Evolutionary conservation across 2,113 vertebrate species (phyloP).

Genomic region (Morphnarchus princeps): DNA sequence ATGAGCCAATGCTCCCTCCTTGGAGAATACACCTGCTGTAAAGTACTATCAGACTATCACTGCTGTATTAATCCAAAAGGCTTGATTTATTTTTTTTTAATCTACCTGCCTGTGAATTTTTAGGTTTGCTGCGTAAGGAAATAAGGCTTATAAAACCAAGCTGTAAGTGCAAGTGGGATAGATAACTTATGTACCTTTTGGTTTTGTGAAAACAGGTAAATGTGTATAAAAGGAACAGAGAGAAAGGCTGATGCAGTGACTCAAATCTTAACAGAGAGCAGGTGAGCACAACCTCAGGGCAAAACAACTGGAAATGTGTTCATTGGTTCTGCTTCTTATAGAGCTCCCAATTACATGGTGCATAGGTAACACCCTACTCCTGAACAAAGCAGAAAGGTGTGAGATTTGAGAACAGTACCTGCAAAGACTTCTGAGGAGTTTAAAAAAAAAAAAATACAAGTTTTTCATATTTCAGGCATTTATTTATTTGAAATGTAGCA

Average conservation of each 20-base stretch:
- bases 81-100: neutral
- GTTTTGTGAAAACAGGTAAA: neutral
- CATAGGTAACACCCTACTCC: neutral
- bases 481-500: neutral
- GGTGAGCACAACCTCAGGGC: neutral
- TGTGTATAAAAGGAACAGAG: neutral
- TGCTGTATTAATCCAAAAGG: neutral
- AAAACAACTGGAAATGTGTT: neutral
- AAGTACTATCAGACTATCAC: neutral
- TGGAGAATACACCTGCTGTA: neutral
- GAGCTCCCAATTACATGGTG: neutral
- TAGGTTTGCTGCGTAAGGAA: neutral
- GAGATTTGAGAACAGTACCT: neutral
- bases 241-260: neutral
- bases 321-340: neutral
- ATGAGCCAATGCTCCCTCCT: neutral
- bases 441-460: neutral
- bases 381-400: neutral
- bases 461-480: neutral
- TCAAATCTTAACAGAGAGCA: neutral
- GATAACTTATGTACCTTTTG: accelerated
- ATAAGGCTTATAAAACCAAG: neutral
- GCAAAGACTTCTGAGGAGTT: neutral
- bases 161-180: neutral
- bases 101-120: neutral